Conservation (phyloP, 1,140 invertebrate species). For the Drosophila rufa region DNA sequence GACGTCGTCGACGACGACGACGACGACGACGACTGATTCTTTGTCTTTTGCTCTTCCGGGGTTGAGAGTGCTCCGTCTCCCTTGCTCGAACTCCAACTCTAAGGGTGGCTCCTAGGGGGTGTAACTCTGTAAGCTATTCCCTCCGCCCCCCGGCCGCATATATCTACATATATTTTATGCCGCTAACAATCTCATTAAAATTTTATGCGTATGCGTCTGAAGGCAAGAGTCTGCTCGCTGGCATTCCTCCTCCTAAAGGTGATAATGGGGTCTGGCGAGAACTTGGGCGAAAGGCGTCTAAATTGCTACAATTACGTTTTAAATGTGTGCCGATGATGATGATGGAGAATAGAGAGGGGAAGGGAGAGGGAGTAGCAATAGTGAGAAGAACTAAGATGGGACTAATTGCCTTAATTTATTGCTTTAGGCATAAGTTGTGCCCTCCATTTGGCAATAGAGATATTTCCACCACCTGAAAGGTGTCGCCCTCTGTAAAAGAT, state of each 20-base stretch:
- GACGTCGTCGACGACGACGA: background rate
- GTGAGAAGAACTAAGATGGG: slow-evolving; percentile 2
- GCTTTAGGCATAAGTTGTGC: slow-evolving; percentile 53
- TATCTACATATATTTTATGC: slow-evolving; percentile 69
- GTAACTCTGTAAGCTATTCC: slow-evolving; percentile 1
- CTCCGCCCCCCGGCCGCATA: background rate
- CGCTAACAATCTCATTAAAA: slow-evolving; percentile 84
- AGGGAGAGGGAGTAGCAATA: background rate
- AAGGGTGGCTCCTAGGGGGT: slow-evolving; percentile 9
- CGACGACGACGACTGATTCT: slow-evolving; percentile 42
- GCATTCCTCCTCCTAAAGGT: slow-evolving; percentile 27
- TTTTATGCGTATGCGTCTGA: slow-evolving; percentile 78
- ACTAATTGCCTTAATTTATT: slow-evolving; percentile 79
- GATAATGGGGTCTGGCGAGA: slow-evolving; percentile 23
- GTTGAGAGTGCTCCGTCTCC: slow-evolving; percentile 8
- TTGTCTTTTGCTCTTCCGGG: slow-evolving; percentile 61
- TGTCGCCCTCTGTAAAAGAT: background rate
- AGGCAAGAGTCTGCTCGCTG: slow-evolving; percentile 25
- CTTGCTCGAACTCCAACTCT: background rate
- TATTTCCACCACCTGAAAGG: background rate
- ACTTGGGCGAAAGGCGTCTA: slow-evolving; percentile 50
- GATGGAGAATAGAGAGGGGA: background rate
- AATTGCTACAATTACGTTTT: slow-evolving; percentile 83
- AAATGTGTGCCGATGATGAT: slow-evolving; percentile 71
- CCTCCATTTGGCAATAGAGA: background rate